These are phyloP conservation scores for Formicarius rufipectus DNA, from an alignment of 2,113 vertebrate species.

Conservation along the genomic window DNA sequence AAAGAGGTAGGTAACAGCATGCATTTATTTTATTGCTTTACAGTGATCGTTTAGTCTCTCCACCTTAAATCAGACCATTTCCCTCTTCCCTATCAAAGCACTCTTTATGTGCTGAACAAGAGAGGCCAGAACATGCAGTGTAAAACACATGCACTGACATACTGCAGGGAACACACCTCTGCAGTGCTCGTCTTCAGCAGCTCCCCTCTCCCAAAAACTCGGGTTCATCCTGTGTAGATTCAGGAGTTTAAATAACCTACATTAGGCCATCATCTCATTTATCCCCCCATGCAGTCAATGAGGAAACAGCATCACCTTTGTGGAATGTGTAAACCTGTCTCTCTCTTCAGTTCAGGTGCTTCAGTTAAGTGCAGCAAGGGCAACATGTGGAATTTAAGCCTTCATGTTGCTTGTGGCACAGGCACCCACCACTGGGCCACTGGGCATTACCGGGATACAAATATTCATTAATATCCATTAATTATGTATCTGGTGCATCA, in stretches of 20 bases:
- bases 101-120: neutral
- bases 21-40: neutral
- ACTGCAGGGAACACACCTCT: neutral
- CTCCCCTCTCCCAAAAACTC: neutral
- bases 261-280: neutral
- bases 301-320: neutral
- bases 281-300: neutral
- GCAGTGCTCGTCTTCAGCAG: neutral
- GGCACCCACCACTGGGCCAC: neutral
- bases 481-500: neutral
- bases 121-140: neutral
- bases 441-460: neutral
- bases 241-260: neutral
- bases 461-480: neutral
- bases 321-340: neutral
- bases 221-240: neutral
- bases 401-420: neutral
- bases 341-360: neutral
- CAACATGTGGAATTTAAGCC: neutral
- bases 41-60: neutral
- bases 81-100: neutral
- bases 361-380: neutral
- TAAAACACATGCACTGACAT: rapidly evolving
- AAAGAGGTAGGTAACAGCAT: neutral
- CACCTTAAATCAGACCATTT: neutral